Percentiles rank a stretch among this genome's conserved stretches.
Evolutionary conservation across 2,888 invertebrate genomes (phyloP).

Genomic region (Agrochola macilenta): DNA sequence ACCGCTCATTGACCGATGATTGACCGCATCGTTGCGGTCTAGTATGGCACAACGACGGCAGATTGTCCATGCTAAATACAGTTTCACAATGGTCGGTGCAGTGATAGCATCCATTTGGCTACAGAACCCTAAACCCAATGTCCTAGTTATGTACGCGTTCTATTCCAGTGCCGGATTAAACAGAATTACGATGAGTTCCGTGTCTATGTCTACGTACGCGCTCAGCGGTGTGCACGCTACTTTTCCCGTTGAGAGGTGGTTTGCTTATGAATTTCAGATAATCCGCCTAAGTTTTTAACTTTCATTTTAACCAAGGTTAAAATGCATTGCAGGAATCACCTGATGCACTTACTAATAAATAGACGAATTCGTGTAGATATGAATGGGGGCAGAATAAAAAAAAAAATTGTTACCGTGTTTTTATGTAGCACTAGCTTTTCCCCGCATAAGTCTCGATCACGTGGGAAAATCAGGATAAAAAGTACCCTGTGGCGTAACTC

Average conservation of each 20-base stretch:
- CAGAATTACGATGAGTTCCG: conserved; percentile 50
- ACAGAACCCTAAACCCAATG: conserved; percentile 38
- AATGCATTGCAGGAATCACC: background rate
- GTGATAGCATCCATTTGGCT: conserved; percentile 55
- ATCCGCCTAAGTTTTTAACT: too few species aligned
- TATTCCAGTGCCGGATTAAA: conserved; percentile 44
- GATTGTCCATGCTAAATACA: conserved; percentile 40
- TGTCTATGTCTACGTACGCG: background rate
- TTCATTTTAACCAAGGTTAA: too few species aligned
- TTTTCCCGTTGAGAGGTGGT: background rate
- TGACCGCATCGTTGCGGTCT: conserved; percentile 22
- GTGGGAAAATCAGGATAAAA: too few species aligned
- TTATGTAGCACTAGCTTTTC: too few species aligned
- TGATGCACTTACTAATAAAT: background rate
- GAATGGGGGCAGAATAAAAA: too few species aligned
- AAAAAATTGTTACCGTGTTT: background rate
- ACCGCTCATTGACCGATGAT: too few species aligned
- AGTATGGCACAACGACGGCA: conserved; percentile 13
- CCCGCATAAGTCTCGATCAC: too few species aligned
- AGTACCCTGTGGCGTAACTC: too few species aligned
- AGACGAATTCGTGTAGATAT: background rate
- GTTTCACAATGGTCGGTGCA: conserved; percentile 35
- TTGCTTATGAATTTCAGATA: conserved; percentile 13
- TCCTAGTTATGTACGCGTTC: conserved; percentile 41
- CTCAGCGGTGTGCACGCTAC: background rate